phyloP scores from a whole-genome alignment of 1,140 invertebrate genomes.

The Steinernema khuongi region DNA sequence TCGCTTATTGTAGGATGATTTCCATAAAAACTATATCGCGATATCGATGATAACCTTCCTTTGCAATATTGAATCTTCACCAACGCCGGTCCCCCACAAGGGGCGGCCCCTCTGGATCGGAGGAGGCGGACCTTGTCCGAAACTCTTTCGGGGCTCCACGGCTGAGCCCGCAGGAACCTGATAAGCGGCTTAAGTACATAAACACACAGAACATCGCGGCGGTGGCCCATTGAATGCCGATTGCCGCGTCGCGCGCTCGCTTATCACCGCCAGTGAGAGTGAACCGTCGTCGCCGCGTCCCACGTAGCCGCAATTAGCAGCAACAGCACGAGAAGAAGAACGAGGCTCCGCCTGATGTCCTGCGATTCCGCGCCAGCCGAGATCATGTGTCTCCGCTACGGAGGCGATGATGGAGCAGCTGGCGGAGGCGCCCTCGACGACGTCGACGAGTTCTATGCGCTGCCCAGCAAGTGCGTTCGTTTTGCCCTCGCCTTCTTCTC shows the following conservation, averaged over 20 bases:
- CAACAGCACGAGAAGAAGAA: neutral
- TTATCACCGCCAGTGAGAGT: neutral
- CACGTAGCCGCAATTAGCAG: constrained; percentile 10
- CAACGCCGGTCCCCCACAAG: no score
- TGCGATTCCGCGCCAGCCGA: constrained; percentile 5
- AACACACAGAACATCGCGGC: neutral
- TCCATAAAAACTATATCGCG: no score
- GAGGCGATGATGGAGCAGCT: no score
- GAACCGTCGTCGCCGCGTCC: neutral
- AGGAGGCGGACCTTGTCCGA: neutral
- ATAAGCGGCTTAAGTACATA: constrained; percentile 7
- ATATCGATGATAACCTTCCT: no score
- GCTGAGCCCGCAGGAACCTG: neutral
- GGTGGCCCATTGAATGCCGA: neutral
- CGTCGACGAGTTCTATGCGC: constrained; percentile 3
- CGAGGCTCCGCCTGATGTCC: neutral
- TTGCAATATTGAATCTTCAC: no score
- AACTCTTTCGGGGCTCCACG: no score
- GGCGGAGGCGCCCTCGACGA: no score
- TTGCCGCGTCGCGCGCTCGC: neutral
- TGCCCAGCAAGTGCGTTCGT: neutral
- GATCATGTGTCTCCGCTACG: neutral
- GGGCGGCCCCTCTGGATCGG: no score
- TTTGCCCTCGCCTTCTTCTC: neutral
- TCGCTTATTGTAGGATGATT: no score